Percentiles rank a stretch among this genome's conserved stretches.
phyloP scores from a whole-genome alignment of 2,113 vertebrate species.

The Larimichthys polyactis region DNA sequence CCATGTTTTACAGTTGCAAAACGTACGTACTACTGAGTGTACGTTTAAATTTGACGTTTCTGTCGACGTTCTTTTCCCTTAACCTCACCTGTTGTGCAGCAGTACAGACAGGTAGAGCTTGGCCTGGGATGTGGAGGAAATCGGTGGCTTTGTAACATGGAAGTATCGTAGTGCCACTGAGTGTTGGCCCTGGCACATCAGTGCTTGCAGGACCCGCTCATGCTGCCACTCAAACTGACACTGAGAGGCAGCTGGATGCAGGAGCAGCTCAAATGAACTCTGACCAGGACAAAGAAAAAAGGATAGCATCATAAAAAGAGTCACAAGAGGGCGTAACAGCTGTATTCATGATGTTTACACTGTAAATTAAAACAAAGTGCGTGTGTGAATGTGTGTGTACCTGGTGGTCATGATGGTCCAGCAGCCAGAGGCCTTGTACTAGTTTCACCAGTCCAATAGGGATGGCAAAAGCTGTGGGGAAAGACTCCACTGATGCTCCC shows the following conservation, averaged over 20 bases:
- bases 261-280: constrained; percentile 91
- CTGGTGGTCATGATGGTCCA: constrained; percentile 94
- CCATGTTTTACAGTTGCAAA: neutral
- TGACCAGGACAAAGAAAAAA: constrained; percentile 64
- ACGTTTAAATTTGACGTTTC: neutral
- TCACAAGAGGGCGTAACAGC: neutral
- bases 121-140: constrained; percentile 85
- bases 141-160: constrained; percentile 87
- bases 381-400: constrained; percentile 66
- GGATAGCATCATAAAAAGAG: neutral
- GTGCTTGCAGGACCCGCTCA: constrained; percentile 88
- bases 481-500: constrained; percentile 89
- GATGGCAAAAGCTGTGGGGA: constrained; percentile 92
- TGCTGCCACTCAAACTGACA: constrained; percentile 91
- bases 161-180: constrained; percentile 90
- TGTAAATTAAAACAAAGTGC: neutral
- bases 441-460: constrained; percentile 93
- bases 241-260: constrained; percentile 90
- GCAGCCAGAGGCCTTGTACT: constrained; percentile 94
- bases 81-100: constrained; percentile 85
- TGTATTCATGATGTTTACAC: neutral
- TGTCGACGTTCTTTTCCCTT: neutral
- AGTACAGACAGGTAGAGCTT: constrained; percentile 91
- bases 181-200: constrained; percentile 93
- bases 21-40: neutral